A percentile compares a stretch with the other conserved stretches of the same genome.
Conservation (phyloP, 2,888 invertebrate genomes). For the Crematogaster levior region DNA sequence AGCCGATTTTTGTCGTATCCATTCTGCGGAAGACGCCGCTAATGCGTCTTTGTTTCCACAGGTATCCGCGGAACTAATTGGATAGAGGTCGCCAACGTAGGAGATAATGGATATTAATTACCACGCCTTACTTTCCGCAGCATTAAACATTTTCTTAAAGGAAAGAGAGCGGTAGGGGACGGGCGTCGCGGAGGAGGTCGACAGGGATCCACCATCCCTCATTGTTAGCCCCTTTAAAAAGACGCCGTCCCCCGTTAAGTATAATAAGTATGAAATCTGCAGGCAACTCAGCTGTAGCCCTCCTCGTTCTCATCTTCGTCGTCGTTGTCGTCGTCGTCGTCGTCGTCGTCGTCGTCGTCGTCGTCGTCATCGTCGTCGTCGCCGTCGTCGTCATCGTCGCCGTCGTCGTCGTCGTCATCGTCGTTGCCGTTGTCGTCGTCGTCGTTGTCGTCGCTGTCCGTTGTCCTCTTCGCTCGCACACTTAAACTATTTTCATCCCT, state of each 20-base stretch:
- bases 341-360: slow-evolving; percentile 16
- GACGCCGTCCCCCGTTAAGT: slow-evolving; percentile 81
- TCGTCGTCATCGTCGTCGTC: background rate
- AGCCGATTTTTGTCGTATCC: slow-evolving; percentile 46
- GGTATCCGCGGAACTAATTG: slow-evolving; percentile 79
- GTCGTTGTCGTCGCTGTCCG: slow-evolving; percentile 26
- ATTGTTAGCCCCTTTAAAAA: slow-evolving; percentile 84
- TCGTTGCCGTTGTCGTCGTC: slow-evolving; percentile 45
- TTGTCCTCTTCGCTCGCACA: slow-evolving; percentile 50
- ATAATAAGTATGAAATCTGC: slow-evolving; percentile 82
- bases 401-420: slow-evolving; percentile 24
- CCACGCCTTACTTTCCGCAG: slow-evolving; percentile 84
- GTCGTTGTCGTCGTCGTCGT: slow-evolving; percentile 50
- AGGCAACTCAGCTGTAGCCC: slow-evolving; percentile 54
- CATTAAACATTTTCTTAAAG: slow-evolving; percentile 84
- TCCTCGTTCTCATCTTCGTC: slow-evolving; percentile 67
- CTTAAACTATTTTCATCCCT: slow-evolving; percentile 50
- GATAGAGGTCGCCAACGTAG: slow-evolving; percentile 79
- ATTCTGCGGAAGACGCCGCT: slow-evolving; percentile 65
- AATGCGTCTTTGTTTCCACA: slow-evolving; percentile 83
- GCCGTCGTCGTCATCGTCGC: slow-evolving; percentile 15
- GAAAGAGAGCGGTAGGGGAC: slow-evolving; percentile 12
- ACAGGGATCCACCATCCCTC: slow-evolving; percentile 82
- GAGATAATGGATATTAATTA: slow-evolving; percentile 86
- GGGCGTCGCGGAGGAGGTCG: slow-evolving; percentile 40